These are phyloP conservation scores for Columbina picui DNA, from an alignment of 2,113 vertebrate genomes.

Conservation along the genomic window DNA sequence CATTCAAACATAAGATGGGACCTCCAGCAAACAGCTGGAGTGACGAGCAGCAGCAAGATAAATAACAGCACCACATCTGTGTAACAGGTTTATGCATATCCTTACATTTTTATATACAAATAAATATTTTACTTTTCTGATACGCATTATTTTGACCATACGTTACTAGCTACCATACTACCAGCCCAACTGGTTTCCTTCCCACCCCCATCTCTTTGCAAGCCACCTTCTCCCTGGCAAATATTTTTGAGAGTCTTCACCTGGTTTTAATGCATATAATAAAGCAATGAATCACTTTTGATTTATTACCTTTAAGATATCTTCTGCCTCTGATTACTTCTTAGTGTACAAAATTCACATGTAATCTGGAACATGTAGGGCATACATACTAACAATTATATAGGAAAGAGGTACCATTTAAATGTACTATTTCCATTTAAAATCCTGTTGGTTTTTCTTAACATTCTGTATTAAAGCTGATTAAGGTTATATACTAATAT, in stretches of 20 bases:
- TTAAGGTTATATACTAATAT: constrained; percentile 36
- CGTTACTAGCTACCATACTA: background rate
- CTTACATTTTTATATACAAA: background rate
- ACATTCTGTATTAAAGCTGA: constrained; percentile 21
- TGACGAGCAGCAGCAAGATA: background rate
- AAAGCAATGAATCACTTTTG: background rate
- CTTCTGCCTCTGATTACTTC: background rate
- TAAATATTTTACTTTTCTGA: background rate
- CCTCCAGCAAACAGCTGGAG: background rate
- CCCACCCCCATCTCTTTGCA: background rate
- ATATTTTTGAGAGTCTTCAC: background rate
- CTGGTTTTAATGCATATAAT: background rate
- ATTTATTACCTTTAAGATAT: background rate
- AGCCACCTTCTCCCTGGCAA: background rate
- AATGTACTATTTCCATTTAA: background rate
- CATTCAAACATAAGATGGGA: background rate
- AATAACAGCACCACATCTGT: background rate
- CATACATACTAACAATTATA: background rate
- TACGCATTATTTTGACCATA: background rate
- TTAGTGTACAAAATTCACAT: background rate
- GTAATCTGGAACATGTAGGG: background rate
- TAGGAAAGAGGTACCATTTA: background rate
- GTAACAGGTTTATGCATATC: background rate
- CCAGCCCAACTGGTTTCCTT: background rate
- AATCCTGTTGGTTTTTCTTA: constrained; percentile 9